Evolutionary conservation across 2,113 vertebrate genomes (phyloP), one percentile per base, ranked within the genome.

Genomic region (Phylloscopus whistleri): DNA sequence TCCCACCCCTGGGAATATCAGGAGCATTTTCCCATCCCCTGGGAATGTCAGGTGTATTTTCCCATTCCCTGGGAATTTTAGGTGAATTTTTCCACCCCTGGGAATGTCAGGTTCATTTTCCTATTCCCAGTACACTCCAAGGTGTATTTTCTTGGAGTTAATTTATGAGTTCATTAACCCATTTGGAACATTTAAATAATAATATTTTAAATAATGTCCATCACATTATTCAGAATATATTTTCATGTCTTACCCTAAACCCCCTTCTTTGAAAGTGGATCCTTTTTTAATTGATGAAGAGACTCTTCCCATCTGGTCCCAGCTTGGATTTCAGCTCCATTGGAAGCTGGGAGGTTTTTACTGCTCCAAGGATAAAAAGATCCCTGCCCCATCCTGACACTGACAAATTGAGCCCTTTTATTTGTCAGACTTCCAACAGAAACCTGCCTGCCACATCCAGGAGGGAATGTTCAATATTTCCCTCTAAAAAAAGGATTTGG

Each of bases 381-480:
- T 75, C 81, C 18, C 26, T 84, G 68, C 37, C 46, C 55, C 80
- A n/a, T n/a, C n/a, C n/a, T 93, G 94, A 96, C 84, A 70, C 51
- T 86, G 90, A 92, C 60, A 91, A 89, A 93, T 59, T 2, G 43
- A 72, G 20, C 30, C n/a, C 31, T 77, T 75, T 81, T 19, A 74
- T 60, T 68, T 52, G 33, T 41, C 49, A 52, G 21, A 19, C 80
- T 92, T 94, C 58, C 80, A 93, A 48, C 62, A 26, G 27, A 81
- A 94, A 58, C 73, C 78, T 52, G 59, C 52, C 79, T 78, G 59
- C 75, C 59, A 22, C 28, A n/a, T 52, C 81, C 80, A 27, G 95
- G 97, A 96, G 97, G 97, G 97, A 98, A 97, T 96, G 95, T 81
- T 64, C 51, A 62, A 16, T 48, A 60, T 91, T 94, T 93, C 58